Percentiles rank a stretch among this genome's conserved stretches.
These are phyloP conservation scores for Falco punctatus DNA, from an alignment of 2,113 vertebrate genomes.

Conservation along the genomic window DNA sequence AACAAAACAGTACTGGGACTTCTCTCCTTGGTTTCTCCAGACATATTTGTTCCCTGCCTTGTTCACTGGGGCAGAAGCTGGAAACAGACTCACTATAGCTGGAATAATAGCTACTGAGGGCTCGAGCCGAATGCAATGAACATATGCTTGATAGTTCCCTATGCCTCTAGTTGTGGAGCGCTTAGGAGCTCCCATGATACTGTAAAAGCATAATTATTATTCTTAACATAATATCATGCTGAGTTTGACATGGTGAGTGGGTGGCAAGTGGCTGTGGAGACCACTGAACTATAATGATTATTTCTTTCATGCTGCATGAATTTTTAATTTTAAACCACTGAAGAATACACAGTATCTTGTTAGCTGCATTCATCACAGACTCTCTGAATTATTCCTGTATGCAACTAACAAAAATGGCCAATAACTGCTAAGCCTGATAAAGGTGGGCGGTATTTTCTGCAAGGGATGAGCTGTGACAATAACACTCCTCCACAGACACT, in stretches of 20 bases:
- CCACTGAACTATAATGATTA: conserved; percentile 62
- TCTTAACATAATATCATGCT: conserved; percentile 58
- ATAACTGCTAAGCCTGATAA: background rate
- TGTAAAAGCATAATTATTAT: conserved; percentile 60
- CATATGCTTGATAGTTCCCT: conserved; percentile 22
- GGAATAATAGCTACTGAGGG: background rate
- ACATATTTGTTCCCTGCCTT: background rate
- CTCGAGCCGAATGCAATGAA: background rate
- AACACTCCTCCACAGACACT: background rate
- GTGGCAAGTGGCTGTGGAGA: conserved; percentile 60
- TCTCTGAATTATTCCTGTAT: background rate
- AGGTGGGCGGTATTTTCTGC: background rate
- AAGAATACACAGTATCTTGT: conserved; percentile 27
- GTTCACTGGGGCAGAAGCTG: background rate
- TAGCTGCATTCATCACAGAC: conserved; percentile 14
- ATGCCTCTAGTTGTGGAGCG: background rate
- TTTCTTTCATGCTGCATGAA: conserved; percentile 45
- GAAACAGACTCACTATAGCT: background rate
- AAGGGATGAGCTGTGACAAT: background rate
- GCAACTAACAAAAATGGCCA: background rate
- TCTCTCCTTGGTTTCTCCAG: background rate
- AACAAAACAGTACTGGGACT: background rate
- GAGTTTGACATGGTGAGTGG: conserved; percentile 55
- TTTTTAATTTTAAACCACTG: conserved; percentile 61
- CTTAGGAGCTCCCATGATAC: conserved; percentile 22